phyloP scores from a whole-genome alignment of 2,113 vertebrate species.

The Enhydra lutris region DNA sequence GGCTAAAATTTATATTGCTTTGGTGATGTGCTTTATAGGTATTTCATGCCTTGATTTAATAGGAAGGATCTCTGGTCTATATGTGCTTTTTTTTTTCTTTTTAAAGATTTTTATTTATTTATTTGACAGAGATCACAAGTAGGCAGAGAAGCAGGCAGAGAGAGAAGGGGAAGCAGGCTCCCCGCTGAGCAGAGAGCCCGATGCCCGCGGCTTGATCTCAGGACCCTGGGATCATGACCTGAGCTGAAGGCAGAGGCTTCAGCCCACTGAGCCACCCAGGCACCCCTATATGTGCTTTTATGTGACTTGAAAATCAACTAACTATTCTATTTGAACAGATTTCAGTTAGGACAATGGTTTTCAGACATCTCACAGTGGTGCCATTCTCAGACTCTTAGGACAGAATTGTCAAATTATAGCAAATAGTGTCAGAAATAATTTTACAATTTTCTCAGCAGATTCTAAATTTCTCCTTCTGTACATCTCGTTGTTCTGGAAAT shows the following conservation, averaged over 20 bases:
- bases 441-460: conserved; percentile 58
- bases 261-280: no score
- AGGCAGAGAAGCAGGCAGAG: no score
- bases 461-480: conserved; percentile 52
- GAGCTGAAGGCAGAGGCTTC: no score
- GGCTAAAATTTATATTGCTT: conserved; percentile 20
- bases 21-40: not conserved
- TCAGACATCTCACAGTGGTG: not conserved
- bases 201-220: no score
- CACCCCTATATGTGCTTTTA: not conserved
- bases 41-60: not conserved
- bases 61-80: not conserved
- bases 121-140: no score
- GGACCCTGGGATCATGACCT: no score
- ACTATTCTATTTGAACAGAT: conserved; percentile 37
- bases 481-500: conserved; percentile 38
- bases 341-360: conserved; percentile 48
- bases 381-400: conserved; percentile 32
- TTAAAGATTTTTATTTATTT: no score
- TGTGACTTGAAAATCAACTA: conserved; percentile 35
- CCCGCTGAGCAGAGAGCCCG: no score
- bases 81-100: not conserved
- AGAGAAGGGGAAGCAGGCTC: no score
- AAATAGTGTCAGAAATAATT: conserved; percentile 60
- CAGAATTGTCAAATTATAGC: conserved; percentile 59